phyloP scores from a whole-genome alignment of 2,888 invertebrate genomes.

The Agrochola macilenta region DNA sequence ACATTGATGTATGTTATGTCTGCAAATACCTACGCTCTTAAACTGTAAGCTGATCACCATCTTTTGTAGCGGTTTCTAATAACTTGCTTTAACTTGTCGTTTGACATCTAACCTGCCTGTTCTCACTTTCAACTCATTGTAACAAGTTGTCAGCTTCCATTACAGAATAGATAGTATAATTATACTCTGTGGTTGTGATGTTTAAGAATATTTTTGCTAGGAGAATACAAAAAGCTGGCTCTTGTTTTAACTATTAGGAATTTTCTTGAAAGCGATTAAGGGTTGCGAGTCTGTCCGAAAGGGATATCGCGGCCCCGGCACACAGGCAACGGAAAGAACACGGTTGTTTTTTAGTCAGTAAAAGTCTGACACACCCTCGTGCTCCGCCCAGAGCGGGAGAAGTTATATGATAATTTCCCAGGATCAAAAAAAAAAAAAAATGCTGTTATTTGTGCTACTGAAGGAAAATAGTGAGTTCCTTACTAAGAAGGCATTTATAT shows the following conservation, averaged over 20 bases:
- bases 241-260: not conserved
- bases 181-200: not conserved
- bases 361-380: no score
- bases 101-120: slow-evolving; percentile 50
- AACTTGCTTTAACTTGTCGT: slow-evolving; percentile 22
- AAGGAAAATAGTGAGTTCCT: not conserved
- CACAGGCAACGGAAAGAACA: no score
- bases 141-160: slow-evolving; percentile 14
- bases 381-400: no score
- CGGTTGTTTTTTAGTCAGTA: no score
- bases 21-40: slow-evolving; percentile 8
- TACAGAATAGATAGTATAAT: not conserved
- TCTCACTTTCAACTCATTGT: slow-evolving; percentile 28
- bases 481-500: no score
- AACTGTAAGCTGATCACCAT: slow-evolving; percentile 13
- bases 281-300: no score
- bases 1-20: slow-evolving; percentile 2
- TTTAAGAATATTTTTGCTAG: not conserved
- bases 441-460: not conserved
- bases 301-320: no score
- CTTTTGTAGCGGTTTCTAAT: slow-evolving; percentile 24
- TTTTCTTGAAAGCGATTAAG: not conserved
- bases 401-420: no score
- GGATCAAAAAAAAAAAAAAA: no score
- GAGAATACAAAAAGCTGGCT: not conserved